Percentiles rank a stretch among this genome's conserved stretches.
These are phyloP conservation scores for Myzus persicae DNA, from an alignment of 1,140 invertebrate genomes.

Conservation along the genomic window DNA sequence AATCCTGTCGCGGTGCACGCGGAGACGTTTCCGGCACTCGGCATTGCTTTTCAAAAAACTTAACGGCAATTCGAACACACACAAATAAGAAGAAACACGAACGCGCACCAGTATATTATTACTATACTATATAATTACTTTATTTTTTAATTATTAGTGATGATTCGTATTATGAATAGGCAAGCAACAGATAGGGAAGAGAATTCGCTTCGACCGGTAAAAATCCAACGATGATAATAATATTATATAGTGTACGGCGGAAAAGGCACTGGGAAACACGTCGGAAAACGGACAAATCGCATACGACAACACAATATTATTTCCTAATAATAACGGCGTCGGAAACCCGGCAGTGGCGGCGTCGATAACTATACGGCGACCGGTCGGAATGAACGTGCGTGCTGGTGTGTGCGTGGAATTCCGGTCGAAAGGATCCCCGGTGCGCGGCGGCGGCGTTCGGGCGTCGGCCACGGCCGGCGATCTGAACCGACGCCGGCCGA, in stretches of 20 bases:
- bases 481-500: constrained; percentile 43
- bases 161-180: not conserved
- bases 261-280: not conserved
- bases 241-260: not conserved
- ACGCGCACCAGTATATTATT: not conserved
- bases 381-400: constrained; percentile 34
- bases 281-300: not conserved
- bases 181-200: not conserved
- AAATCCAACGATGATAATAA: not conserved
- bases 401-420: constrained; percentile 58
- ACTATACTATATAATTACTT: not conserved
- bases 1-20: not conserved
- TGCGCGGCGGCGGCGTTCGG: constrained; percentile 53
- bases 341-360: not conserved
- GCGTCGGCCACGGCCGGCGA: constrained; percentile 54
- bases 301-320: not conserved
- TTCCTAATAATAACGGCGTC: not conserved
- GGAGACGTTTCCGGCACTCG: not conserved
- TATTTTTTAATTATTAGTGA: not conserved
- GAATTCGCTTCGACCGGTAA: not conserved
- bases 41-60: constrained; percentile 41
- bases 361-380: not conserved
- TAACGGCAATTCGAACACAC: not conserved
- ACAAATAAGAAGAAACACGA: not conserved
- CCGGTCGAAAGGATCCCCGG: constrained; percentile 58